Conservation (phyloP, 2,797 vertebrate genomes). For the Chaetodon trifasciatus region DNA sequence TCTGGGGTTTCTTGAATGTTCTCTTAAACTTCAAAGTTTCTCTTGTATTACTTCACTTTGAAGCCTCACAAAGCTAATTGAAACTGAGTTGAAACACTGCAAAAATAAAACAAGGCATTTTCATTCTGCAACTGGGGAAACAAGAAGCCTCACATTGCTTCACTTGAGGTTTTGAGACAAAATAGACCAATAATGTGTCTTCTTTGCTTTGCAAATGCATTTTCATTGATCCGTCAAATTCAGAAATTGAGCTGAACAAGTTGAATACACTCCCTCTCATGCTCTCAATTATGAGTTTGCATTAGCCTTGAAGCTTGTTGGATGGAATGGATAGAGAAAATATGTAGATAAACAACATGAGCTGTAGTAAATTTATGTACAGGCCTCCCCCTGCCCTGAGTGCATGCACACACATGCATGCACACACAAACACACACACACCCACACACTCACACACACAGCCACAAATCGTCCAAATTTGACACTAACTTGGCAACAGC, state of each 20-base stretch:
- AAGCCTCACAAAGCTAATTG: slow-evolving; percentile 19
- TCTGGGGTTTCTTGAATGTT: slow-evolving; percentile 9
- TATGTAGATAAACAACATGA: slow-evolving; percentile 32
- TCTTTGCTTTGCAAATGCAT: slow-evolving; percentile 5
- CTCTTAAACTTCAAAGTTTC: slow-evolving; percentile 30
- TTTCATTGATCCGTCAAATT: slow-evolving; percentile 27
- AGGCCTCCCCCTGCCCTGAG: slow-evolving; percentile 1
- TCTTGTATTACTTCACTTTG: slow-evolving; percentile 12
- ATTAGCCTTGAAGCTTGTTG: slow-evolving; percentile 9
- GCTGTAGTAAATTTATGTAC: slow-evolving; percentile 19
- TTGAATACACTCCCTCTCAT: background rate
- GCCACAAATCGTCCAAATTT: slow-evolving; percentile 14
- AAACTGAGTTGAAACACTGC: slow-evolving; percentile 29
- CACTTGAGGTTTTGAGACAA: slow-evolving; percentile 11
- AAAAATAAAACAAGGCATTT: slow-evolving; percentile 24
- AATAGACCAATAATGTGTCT: background rate
- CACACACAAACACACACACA: background rate
- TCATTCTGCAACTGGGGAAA: background rate
- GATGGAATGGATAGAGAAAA: slow-evolving; percentile 4
- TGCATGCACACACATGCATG: background rate
- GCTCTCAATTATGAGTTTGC: background rate
- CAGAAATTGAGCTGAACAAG: slow-evolving; percentile 15
- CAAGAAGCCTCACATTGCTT: background rate
- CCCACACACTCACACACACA: background rate
- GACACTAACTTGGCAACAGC: slow-evolving; percentile 52